Evolutionary conservation across 2,888 invertebrate genomes (phyloP).

Genomic region (Sisyra terminalis): DNA sequence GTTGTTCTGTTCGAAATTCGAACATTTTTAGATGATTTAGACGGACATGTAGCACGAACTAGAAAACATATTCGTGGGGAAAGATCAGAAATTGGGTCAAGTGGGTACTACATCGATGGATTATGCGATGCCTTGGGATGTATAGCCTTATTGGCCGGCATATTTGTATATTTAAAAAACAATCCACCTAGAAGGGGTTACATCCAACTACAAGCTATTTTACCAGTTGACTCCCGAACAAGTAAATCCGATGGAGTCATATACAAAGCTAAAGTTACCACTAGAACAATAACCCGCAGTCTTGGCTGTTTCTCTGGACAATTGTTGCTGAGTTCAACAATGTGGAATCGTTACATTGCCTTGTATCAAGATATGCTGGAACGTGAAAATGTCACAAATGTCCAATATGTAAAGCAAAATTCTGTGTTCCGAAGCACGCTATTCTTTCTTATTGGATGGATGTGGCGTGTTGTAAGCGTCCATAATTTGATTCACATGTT

Average conservation of each 20-base stretch:
- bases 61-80: constrained; percentile 60
- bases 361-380: constrained; percentile 64
- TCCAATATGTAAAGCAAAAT: constrained; percentile 35
- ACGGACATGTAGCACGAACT: constrained; percentile 71
- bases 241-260: constrained; percentile 35
- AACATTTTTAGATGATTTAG: constrained; percentile 71
- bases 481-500: constrained; percentile 61
- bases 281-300: constrained; percentile 46
- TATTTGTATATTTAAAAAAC: constrained; percentile 48
- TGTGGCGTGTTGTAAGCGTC: constrained; percentile 67
- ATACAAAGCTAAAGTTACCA: constrained; percentile 50
- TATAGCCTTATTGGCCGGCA: constrained; percentile 50
- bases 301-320: constrained; percentile 51
- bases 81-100: constrained; percentile 60
- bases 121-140: constrained; percentile 66
- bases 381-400: constrained; percentile 35
- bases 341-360: constrained; percentile 75
- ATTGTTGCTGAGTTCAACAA: constrained; percentile 53
- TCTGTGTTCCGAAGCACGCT: constrained; percentile 49
- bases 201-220: constrained; percentile 42
- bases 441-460: constrained; percentile 53
- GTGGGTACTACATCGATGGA: constrained; percentile 72
- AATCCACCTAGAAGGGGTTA: constrained; percentile 61
- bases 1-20: constrained; percentile 64
- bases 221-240: constrained; percentile 25